phyloP scores from a whole-genome alignment of 2,113 vertebrate genomes.

The Brachionichthys hirsutus region DNA sequence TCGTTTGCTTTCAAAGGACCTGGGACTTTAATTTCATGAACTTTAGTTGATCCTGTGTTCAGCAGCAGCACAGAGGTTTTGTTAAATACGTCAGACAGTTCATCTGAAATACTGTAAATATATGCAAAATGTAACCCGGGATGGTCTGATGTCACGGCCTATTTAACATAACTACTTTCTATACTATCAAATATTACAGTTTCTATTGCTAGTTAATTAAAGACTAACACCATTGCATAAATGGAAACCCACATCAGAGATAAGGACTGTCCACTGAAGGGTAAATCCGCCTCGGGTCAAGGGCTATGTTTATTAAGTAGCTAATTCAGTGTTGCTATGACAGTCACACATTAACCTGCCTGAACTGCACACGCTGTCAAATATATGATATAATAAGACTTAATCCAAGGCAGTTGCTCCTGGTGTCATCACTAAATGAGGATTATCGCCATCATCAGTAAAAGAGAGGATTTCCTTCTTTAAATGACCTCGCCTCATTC shows the following conservation, averaged over 20 bases:
- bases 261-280: slow-evolving; percentile 13
- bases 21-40: slow-evolving; percentile 12
- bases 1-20: slow-evolving; percentile 7
- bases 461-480: slow-evolving; percentile 61
- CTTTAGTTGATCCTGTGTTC: slow-evolving; percentile 22
- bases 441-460: slow-evolving; percentile 56
- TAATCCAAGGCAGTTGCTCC: slow-evolving; percentile 51
- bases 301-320: slow-evolving; percentile 14
- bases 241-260: slow-evolving; percentile 15
- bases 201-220: not conserved
- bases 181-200: not conserved
- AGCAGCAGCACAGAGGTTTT: slow-evolving; percentile 12
- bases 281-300: slow-evolving; percentile 34
- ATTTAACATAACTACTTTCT: not conserved
- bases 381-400: slow-evolving; percentile 23
- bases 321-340: slow-evolving; percentile 33
- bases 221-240: not conserved
- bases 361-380: slow-evolving; percentile 45
- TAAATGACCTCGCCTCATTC: slow-evolving; percentile 46
- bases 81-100: slow-evolving; percentile 18
- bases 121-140: not conserved
- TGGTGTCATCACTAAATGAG: slow-evolving; percentile 48
- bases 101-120: slow-evolving; percentile 9
- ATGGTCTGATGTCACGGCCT: not conserved
- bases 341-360: slow-evolving; percentile 28